These are phyloP conservation scores for Prionace glauca DNA, from an alignment of 2,797 vertebrate genomes.

Conservation along the genomic window DNA sequence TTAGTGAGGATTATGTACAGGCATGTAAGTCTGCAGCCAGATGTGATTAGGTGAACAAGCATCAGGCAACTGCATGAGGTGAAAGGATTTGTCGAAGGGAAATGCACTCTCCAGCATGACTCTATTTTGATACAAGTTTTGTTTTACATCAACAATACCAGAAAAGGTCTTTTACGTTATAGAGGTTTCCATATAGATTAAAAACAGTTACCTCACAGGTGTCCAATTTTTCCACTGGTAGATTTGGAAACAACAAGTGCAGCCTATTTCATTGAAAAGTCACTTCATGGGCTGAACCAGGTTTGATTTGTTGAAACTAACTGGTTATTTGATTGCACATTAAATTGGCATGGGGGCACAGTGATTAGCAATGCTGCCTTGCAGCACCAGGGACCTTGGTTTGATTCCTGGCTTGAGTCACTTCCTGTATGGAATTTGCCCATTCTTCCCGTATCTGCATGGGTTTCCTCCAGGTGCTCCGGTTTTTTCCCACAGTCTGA, in stretches of 20 bases:
- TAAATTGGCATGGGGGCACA: background rate
- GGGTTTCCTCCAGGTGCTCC: no score
- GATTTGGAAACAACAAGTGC: background rate
- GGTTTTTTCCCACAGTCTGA: no score
- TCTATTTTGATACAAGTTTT: background rate
- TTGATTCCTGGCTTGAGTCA: no score
- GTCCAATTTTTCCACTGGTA: background rate
- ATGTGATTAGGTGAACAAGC: background rate
- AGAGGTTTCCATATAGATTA: background rate
- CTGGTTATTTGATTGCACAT: background rate
- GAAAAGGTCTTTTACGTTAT: background rate
- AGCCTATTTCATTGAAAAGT: background rate
- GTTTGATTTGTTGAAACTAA: background rate
- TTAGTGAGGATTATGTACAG: background rate
- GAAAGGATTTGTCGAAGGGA: background rate
- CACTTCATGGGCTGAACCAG: background rate
- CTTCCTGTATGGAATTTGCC: no score
- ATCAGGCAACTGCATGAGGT: background rate
- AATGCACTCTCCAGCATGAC: background rate
- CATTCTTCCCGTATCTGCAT: no score
- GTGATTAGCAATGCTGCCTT: no score
- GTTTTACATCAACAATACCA: background rate
- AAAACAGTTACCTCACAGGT: background rate
- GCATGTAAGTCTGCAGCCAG: background rate
- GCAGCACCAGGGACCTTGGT: no score